Percentiles rank a stretch among this genome's conserved stretches.
These are phyloP conservation scores for Netelia virgata DNA, from an alignment of 2,888 invertebrate species.

Conservation along the genomic window DNA sequence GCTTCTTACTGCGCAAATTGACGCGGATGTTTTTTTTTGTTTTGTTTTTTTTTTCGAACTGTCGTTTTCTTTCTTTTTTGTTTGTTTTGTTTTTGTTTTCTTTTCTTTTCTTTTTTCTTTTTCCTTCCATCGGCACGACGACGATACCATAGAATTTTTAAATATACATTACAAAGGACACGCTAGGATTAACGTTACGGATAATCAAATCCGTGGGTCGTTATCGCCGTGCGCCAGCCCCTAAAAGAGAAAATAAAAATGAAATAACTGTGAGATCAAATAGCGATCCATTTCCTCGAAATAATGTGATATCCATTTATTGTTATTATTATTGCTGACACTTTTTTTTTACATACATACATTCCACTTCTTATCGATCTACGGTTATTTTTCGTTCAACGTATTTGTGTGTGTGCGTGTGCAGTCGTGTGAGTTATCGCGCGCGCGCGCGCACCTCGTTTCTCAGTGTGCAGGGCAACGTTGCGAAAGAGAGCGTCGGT, in stretches of 20 bases:
- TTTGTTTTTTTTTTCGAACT: neutral
- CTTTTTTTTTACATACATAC: constrained; percentile 16
- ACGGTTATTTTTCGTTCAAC: constrained; percentile 65
- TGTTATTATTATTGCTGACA: neutral
- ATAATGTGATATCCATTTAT: too few relatives aligned
- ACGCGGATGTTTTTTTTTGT: constrained; percentile 16
- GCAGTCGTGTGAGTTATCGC: constrained; percentile 4
- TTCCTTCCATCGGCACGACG: too few relatives aligned
- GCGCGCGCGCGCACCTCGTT: neutral
- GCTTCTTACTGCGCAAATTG: constrained; percentile 39
- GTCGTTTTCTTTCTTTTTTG: neutral
- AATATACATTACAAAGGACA: too few relatives aligned
- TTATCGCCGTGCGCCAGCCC: neutral
- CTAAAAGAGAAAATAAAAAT: too few relatives aligned
- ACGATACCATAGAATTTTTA: too few relatives aligned
- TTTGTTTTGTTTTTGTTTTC: neutral
- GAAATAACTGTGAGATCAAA: too few relatives aligned
- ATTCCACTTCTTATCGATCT: constrained; percentile 63
- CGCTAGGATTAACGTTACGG: too few relatives aligned
- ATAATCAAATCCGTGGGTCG: neutral
- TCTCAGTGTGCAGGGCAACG: constrained; percentile 57
- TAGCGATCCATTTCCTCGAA: too few relatives aligned
- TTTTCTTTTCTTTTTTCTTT: constrained; percentile 37
- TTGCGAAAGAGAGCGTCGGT: constrained; percentile 74
- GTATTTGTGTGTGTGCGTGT: too few relatives aligned